phyloP scores from a whole-genome alignment of 1,140 invertebrate species.

The Eupristina koningsbergeri region DNA sequence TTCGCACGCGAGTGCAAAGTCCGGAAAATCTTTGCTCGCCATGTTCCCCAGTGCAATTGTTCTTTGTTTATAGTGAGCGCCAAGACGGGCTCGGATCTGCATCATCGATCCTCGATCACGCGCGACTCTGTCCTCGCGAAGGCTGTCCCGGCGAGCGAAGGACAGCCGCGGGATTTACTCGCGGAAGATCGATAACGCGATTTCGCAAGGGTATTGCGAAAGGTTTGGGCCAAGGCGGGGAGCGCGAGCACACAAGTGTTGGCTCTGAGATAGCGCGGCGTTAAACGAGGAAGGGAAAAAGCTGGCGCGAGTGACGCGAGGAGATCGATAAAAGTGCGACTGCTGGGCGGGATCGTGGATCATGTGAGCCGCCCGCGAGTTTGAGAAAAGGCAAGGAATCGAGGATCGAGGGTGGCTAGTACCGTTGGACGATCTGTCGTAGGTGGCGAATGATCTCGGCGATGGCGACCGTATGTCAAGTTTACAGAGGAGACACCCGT shows the following conservation, averaged over 20 bases:
- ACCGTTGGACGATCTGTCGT: neutral
- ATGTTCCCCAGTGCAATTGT: neutral
- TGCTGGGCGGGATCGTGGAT: neutral
- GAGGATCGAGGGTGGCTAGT: neutral
- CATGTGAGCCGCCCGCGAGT: neutral
- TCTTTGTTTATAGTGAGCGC: neutral
- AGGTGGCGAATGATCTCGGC: neutral
- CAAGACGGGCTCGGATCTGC: neutral
- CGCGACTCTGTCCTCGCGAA: neutral
- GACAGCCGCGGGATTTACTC: neutral
- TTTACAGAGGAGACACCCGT: neutral
- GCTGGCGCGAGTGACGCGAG: neutral
- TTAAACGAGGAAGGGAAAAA: neutral
- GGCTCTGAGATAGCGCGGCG: neutral
- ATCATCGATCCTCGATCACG: too few species aligned
- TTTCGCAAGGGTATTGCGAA: constrained; percentile 48
- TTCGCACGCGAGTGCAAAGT: too few species aligned
- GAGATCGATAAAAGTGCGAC: neutral
- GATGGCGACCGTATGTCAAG: neutral
- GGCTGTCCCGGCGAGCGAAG: neutral
- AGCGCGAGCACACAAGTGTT: neutral
- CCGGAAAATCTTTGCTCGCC: too few species aligned
- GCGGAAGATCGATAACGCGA: constrained; percentile 41
- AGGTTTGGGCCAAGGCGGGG: neutral
- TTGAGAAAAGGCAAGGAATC: neutral